Evolutionary conservation across 2,797 vertebrate species (phyloP), one percentile per base, ranked within the genome.

Genomic region (Rhadinocentrus ornatus): DNA sequence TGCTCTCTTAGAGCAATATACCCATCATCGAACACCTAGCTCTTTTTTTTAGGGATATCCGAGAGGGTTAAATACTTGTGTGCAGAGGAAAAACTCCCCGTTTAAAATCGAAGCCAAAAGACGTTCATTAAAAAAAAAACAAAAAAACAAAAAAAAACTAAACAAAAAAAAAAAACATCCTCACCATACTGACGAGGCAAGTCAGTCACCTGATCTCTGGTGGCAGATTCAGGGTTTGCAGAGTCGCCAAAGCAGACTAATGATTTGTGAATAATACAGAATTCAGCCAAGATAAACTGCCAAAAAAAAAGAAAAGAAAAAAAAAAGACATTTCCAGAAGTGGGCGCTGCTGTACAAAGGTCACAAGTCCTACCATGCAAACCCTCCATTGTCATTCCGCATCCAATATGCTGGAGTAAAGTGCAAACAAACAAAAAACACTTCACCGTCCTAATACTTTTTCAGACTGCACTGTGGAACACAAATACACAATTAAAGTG

Each of bases 401-500:
- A 62, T 41, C 44, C 52, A 31, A 69, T 48, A 65, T 44, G 50
- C 62, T 66, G 58, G 16, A 75, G 39, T 27, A 52, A 52, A 80
- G 74, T 62, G 52, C 31, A 37, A 54, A 58, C 18, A 62, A 61
- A 24, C 0, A 39, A 35, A 76, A 68, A 20, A 50, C 12, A 53
- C 1, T 46, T 60, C 66, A 22, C 55, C 67, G 69, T 74, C 77
- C 67, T 13, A 35, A 85, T 52, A 77, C 80, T 66, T 66, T 60
- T 66, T 60, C 54, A 70, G 71, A 69, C 78, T 65, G 66, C 71
- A 73, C 78, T n/a, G 72, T 62, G 41, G 46, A 84, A 86, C 75
- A 83, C 71, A 78, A 85, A 78, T 71, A 88, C 82, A 83, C 79
- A 80, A 78, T 88, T 91, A 88, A 92, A 92, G 90, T 91, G 88